A percentile compares a stretch with the other conserved stretches of the same genome.
Evolutionary conservation across 2,797 vertebrate species (phyloP).

Genomic region (Helarctos malayanus): DNA sequence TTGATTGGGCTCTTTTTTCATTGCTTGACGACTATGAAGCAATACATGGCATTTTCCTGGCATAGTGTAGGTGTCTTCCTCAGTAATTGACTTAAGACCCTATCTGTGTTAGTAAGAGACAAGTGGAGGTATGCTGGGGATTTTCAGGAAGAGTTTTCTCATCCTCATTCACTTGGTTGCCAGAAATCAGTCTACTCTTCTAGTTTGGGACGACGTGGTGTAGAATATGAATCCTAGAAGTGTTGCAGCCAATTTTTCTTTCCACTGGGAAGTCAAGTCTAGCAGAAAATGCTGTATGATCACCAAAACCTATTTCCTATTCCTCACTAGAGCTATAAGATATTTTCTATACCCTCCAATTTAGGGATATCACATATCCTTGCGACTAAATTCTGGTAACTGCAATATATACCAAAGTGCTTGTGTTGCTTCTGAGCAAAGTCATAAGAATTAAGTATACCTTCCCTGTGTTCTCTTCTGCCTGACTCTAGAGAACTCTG

Average conservation of each 20-base stretch:
- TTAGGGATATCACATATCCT: neutral
- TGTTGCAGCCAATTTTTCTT: neutral
- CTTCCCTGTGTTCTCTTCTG: rapidly evolving
- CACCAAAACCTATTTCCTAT: neutral
- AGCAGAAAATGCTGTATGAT: neutral
- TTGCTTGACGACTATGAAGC: neutral
- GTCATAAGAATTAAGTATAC: neutral
- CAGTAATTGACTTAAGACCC: neutral
- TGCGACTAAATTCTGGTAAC: neutral
- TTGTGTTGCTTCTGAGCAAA: neutral
- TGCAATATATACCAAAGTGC: neutral
- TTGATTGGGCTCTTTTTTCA: neutral
- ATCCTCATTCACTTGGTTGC: neutral
- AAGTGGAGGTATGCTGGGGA: neutral
- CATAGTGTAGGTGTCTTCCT: neutral
- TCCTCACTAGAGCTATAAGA: neutral
- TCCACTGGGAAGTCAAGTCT: neutral
- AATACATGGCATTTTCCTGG: neutral
- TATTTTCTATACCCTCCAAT: neutral
- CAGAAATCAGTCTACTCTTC: neutral
- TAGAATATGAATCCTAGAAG: neutral
- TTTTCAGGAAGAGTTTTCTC: neutral
- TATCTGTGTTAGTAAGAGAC: neutral
- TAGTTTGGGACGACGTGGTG: neutral
- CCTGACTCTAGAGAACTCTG: neutral